Conservation (phyloP, 2,888 invertebrate species). For the Pilophorus perplexus region DNA sequence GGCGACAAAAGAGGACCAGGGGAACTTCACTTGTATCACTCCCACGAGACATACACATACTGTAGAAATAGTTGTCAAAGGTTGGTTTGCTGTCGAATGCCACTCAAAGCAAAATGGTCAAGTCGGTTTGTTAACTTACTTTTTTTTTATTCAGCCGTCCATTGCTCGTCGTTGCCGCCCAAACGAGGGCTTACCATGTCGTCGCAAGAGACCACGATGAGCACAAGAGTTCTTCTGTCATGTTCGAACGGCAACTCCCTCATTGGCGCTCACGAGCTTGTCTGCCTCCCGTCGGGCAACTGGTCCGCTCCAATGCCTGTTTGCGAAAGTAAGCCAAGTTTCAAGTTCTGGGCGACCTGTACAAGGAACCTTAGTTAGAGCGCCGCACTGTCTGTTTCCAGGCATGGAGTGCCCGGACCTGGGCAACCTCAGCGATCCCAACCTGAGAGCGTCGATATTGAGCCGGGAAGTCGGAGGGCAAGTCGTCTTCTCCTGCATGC, state of each 20-base stretch:
- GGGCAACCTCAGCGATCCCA: slow-evolving; percentile 58
- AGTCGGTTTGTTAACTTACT: too few relatives aligned
- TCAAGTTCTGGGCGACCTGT: not conserved
- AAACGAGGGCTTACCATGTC: slow-evolving; percentile 71
- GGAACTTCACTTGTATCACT: slow-evolving; percentile 78
- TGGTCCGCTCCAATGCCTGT: slow-evolving; percentile 81
- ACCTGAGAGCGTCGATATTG: slow-evolving; percentile 69
- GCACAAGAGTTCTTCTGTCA: slow-evolving; percentile 68
- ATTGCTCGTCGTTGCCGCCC: slow-evolving; percentile 72
- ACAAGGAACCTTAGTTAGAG: not conserved
- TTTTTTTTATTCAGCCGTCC: slow-evolving; percentile 69
- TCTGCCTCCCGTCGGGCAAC: slow-evolving; percentile 79
- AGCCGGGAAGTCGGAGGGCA: slow-evolving; percentile 78
- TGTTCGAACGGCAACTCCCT: slow-evolving; percentile 79
- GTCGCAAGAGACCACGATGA: slow-evolving; percentile 69
- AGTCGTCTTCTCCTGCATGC: slow-evolving; percentile 74
- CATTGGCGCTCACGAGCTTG: slow-evolving; percentile 70
- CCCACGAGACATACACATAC: slow-evolving; percentile 79
- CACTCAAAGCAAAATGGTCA: too few relatives aligned
- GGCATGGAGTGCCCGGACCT: slow-evolving; percentile 80
- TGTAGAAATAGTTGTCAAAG: slow-evolving; percentile 76
- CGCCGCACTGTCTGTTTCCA: too few relatives aligned
- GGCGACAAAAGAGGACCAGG: slow-evolving; percentile 80
- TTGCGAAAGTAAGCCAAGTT: slow-evolving; percentile 77
- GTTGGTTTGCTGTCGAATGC: too few relatives aligned